phyloP scores from a whole-genome alignment of 2,888 invertebrate species.

The Flexamia atlantica region DNA sequence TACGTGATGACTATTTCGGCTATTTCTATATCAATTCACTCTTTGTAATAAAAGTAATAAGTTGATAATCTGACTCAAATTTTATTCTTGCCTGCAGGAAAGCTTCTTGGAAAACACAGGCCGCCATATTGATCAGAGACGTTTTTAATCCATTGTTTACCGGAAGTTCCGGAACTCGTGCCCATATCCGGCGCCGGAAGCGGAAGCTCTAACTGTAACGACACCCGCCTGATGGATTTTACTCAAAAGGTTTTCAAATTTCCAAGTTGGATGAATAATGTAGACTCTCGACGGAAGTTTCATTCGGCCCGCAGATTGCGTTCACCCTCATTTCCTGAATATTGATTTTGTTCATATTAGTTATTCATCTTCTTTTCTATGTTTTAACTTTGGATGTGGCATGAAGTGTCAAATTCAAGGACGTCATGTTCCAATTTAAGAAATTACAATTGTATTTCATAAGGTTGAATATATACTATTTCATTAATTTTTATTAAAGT shows the following conservation, averaged over 20 bases:
- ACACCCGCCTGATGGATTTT: constrained; percentile 41
- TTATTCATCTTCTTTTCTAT: background rate
- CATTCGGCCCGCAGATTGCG: background rate
- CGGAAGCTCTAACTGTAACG: constrained; percentile 41
- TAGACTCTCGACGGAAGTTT: constrained; percentile 37
- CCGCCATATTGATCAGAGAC: constrained; percentile 32
- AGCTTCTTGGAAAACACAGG: background rate
- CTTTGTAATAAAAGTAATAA: too few relatives aligned
- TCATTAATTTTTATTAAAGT: too few relatives aligned
- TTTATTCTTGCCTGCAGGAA: too few relatives aligned
- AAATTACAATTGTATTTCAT: too few relatives aligned
- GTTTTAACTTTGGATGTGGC: background rate
- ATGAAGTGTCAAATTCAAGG: too few relatives aligned
- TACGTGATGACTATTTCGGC: too few relatives aligned
- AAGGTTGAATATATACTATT: too few relatives aligned
- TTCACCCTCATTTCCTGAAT: constrained; percentile 15
- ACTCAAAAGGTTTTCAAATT: constrained; percentile 17
- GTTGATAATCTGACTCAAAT: too few relatives aligned
- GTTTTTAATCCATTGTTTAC: constrained; percentile 39
- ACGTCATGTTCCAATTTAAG: too few relatives aligned
- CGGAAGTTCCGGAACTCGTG: constrained; percentile 54
- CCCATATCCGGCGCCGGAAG: constrained; percentile 39
- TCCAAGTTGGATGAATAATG: constrained; percentile 47
- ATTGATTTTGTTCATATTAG: background rate
- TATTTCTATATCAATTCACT: too few relatives aligned